Conservation (phyloP, 2,888 invertebrate genomes). For the Netelia fuscicornis region DNA sequence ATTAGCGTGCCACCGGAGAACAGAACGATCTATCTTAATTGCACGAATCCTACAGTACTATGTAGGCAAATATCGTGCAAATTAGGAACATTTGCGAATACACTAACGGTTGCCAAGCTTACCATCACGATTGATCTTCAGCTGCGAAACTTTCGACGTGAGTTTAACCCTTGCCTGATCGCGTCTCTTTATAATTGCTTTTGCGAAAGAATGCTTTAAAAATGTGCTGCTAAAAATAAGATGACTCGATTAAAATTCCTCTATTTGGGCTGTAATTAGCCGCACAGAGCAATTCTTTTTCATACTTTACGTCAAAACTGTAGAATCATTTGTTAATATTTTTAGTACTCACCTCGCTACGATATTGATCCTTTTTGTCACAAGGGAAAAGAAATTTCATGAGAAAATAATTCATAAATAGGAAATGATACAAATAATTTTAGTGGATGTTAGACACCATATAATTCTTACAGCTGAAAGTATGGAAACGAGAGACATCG, state of each 20-base stretch:
- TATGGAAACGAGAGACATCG: slow-evolving; percentile 80
- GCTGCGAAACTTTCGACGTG: slow-evolving; percentile 79
- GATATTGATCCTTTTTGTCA: not conserved
- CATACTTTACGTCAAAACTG: not conserved
- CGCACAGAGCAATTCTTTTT: no score
- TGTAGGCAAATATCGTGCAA: slow-evolving; percentile 82
- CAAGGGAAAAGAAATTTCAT: not conserved
- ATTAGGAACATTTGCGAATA: slow-evolving; percentile 80
- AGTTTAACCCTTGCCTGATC: slow-evolving; percentile 54
- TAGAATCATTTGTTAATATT: not conserved
- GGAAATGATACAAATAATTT: not conserved
- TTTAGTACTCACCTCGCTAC: not conserved
- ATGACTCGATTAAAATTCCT: not conserved
- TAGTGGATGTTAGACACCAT: not conserved
- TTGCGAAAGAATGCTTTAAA: no score
- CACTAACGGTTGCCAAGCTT: slow-evolving; percentile 80
- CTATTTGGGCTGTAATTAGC: slow-evolving; percentile 13
- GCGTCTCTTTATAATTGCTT: no score
- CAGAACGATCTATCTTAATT: slow-evolving; percentile 82
- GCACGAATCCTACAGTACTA: slow-evolving; percentile 76
- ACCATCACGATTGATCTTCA: slow-evolving; percentile 81
- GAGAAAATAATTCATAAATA: slow-evolving; percentile 20
- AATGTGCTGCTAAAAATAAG: not conserved
- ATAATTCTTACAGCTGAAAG: slow-evolving; percentile 71
- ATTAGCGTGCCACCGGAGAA: slow-evolving; percentile 71